Base-by-base conservation (phyloP, 2,797 vertebrate species). In the Micropoecilia bifurca region DNA sequence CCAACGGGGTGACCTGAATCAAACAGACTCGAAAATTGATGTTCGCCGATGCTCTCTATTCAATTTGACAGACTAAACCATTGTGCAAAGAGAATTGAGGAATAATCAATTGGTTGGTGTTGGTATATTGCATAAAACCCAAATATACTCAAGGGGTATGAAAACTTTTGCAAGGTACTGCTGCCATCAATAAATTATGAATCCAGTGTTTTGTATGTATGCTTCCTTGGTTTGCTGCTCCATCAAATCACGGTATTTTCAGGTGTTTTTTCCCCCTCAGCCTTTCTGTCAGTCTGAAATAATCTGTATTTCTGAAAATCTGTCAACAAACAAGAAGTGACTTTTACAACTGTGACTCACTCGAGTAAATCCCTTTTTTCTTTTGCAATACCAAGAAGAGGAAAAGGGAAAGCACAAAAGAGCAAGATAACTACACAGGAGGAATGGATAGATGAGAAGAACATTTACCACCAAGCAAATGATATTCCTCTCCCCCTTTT, bases 221-320 rank as follows among this genome's bases (percentile, higher is more conserved):
- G 79, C 81, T 68, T 33, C 75, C 57, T 78, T 12, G 9, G 28
- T 68, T 47, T 39, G 43, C 61, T 69, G 47, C 68, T 48, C 50
- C 61, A 57, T 73, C 72, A 63, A 8, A n/a, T 83, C 71, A 30
- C 45, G 41, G 57, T 78, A 66, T 83, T 90, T 90, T 88, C 73
- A 80, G 82, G 73, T 86, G 78, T 80, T 90, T 74, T 79, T 12
- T 78, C 73, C 5, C 76, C 61, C 79, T 82, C 75, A 14, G 79
- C 77, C 73, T 79, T 71, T 71, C 73, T 82, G 77, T 86, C 82
- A 81, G 71, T 86, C 79, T 83, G 78, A 85, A 83, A 80, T 92
- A 86, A 92, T 93, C 88, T 91, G 79, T 84, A 85, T 89, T 89
- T 87, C 87, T 87, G 76, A 85, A 85, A 91, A 93, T 89, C 85